phyloP scores from a whole-genome alignment of 1,140 invertebrate species.

The Limonius californicus region DNA sequence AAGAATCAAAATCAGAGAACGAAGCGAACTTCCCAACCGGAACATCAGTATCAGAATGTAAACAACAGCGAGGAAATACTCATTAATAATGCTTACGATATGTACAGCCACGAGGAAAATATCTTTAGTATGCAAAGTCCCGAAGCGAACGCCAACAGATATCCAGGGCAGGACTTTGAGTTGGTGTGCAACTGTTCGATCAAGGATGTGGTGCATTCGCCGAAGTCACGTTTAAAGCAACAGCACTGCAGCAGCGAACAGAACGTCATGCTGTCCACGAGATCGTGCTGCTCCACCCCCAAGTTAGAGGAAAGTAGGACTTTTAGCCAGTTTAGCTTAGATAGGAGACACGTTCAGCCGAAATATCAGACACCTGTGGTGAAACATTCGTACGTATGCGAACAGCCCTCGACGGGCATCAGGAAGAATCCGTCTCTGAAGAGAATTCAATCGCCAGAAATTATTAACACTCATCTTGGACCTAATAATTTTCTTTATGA shows the following conservation, averaged over 20 bases:
- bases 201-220: conserved; percentile 27
- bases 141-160: conserved; percentile 27
- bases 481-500: conserved; percentile 37
- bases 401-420: conserved; percentile 30
- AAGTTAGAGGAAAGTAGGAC: conserved; percentile 32
- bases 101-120: conserved; percentile 27
- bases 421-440: conserved; percentile 31
- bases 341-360: conserved; percentile 30
- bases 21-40: conserved; percentile 24
- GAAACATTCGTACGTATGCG: conserved; percentile 35
- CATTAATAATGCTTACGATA: conserved; percentile 31
- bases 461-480: conserved; percentile 43
- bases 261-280: conserved; percentile 31
- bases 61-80: conserved; percentile 38
- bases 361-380: conserved; percentile 32
- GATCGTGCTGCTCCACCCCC: conserved; percentile 36
- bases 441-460: conserved; percentile 42
- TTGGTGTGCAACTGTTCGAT: conserved; percentile 38
- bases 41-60: conserved; percentile 30
- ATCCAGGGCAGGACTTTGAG: conserved; percentile 30
- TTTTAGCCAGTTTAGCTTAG: conserved; percentile 38
- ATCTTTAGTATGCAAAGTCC: conserved; percentile 23
- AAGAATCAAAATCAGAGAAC: conserved; percentile 28
- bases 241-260: conserved; percentile 31
- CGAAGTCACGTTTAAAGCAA: conserved; percentile 30